These are phyloP conservation scores for Staurois parvus DNA, from an alignment of 2,797 vertebrate species.

Conservation along the genomic window DNA sequence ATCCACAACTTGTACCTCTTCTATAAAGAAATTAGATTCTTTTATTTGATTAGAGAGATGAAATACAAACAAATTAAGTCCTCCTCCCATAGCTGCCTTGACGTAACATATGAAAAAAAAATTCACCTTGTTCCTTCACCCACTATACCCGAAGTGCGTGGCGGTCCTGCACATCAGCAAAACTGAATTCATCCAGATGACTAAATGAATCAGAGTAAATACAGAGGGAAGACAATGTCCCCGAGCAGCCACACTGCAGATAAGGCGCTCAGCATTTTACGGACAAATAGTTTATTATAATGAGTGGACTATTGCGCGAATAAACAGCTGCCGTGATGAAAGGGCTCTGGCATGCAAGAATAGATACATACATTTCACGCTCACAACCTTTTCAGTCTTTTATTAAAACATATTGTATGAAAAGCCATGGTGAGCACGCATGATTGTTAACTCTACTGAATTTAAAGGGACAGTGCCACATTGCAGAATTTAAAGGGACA, in stretches of 20 bases:
- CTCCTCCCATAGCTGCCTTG: not conserved
- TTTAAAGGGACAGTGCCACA: not conserved
- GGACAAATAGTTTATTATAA: constrained; percentile 43
- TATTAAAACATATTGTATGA: constrained; percentile 6
- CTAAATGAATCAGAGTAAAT: not conserved
- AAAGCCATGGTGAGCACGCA: not conserved
- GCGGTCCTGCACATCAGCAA: constrained; percentile 10
- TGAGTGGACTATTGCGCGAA: not conserved
- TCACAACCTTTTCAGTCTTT: not conserved
- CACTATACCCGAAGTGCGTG: not conserved
- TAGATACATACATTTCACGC: constrained; percentile 1
- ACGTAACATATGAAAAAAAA: not conserved
- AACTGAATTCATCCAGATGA: constrained; percentile 23
- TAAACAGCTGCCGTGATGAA: constrained; percentile 9
- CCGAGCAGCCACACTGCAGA: not conserved
- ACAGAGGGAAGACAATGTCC: not conserved
- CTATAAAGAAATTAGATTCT: not conserved
- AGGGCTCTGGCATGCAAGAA: not conserved
- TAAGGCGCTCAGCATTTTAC: constrained; percentile 9
- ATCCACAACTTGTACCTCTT: not conserved
- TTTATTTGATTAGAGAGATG: constrained; percentile 36
- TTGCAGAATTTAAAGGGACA: too few species aligned
- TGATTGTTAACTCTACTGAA: not conserved
- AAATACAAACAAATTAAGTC: too few species aligned
- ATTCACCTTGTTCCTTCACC: not conserved